Percentiles rank a stretch among this genome's conserved stretches.
These are phyloP conservation scores for Cuniculus paca DNA, from an alignment of 2,797 vertebrate species.

Conservation along the genomic window DNA sequence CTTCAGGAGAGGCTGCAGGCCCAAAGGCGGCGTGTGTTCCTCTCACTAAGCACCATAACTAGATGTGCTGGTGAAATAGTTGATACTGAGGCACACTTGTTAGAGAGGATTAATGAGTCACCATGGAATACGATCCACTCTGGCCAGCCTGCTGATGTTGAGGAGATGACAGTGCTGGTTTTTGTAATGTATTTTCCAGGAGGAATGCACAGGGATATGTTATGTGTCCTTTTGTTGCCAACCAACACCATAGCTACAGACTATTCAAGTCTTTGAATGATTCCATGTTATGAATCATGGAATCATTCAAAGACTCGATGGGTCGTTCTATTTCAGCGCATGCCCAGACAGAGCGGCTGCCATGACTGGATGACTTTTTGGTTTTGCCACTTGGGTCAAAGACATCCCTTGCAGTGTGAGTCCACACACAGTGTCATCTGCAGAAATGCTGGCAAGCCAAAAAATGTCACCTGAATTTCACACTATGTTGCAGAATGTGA, in stretches of 20 bases:
- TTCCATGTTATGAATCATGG: background rate
- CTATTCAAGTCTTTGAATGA: background rate
- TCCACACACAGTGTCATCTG: background rate
- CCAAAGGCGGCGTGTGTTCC: background rate
- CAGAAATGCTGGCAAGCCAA: background rate
- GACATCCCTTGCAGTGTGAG: background rate
- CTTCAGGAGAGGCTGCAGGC: background rate
- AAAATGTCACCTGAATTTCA: background rate
- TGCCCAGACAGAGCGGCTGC: background rate
- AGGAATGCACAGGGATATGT: background rate
- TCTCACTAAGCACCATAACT: background rate
- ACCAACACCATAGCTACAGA: background rate
- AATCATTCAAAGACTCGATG: background rate
- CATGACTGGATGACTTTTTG: background rate
- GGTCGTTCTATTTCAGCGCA: background rate
- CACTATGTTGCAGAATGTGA: background rate
- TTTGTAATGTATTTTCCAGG: background rate
- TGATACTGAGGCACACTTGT: background rate
- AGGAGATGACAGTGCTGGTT: background rate
- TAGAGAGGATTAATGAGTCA: background rate
- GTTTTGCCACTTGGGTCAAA: background rate
- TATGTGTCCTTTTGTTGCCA: background rate
- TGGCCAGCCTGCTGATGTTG: background rate
- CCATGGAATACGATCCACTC: background rate
- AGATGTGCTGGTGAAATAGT: background rate